Base-by-base conservation (phyloP, 2,113 vertebrate genomes). In the Furnarius figulus region DNA sequence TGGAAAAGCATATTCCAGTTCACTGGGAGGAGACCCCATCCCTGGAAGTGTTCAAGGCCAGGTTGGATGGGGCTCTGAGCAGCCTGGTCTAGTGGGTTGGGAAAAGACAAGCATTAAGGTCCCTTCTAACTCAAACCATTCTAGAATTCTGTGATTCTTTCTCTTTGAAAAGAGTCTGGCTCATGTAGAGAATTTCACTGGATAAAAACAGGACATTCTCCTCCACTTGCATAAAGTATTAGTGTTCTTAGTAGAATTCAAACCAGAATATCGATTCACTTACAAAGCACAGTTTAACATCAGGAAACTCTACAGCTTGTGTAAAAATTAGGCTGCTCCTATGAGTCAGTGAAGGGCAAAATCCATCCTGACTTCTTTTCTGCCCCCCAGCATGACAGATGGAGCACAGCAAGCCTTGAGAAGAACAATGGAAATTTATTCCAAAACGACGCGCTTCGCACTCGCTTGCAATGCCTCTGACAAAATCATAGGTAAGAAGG, bases 341-440 rank as follows among this genome's bases (percentile, higher is more conserved):
- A 0, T 9, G 83, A 76, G 53, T 49, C 35, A 77, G 39, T 5
- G 35, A 87, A 84, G n/a, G 70, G 18, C 47, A 87, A 90, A 94
- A 66, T 61, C 72, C 85, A 50, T 37, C 68, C 76, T 89, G 13
- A 78, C 37, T 92, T 44, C 35, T 88, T 75, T 65, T 83, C 14
- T 68, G 40, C 46, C 53, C 28, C 27, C 62, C 94, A 99, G 99
- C 96, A 99, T 99, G 99, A 99, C 99, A 1, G 99, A 99, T 27
- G 99, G 99, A 25, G 99, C 99, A 17, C 99, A 99, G 98, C 99
- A 99, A 93, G 99, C 99, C 0, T 40, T 99, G 91, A 98, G 99
- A 86, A 98, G 99, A 90, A 99, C 99, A 61, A 99, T 99, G 99
- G 99, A 99, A 93, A 99, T 99, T 89, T 99, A 99, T 96, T 99